Conservation (phyloP, 2,888 invertebrate genomes). For the Mesochorus sp. region DNA sequence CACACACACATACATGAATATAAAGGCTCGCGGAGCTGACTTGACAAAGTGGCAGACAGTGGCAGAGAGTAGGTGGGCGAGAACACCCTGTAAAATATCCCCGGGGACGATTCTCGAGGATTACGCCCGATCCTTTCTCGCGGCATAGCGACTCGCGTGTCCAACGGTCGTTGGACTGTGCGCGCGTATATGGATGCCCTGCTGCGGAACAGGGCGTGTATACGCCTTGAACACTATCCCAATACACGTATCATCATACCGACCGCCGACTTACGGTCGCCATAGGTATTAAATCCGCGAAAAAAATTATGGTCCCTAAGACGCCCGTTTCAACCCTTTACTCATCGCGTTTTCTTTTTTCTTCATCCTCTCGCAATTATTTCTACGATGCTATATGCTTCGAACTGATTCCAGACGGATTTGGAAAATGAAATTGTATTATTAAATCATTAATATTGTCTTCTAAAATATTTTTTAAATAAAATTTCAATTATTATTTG, state of each 20-base stretch:
- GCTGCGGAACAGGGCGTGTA: slow-evolving; percentile 22
- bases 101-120: slow-evolving; percentile 73
- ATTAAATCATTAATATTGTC: too few species aligned
- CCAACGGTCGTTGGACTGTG: slow-evolving; percentile 62
- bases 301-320: slow-evolving; percentile 71
- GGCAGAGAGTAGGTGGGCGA: slow-evolving; percentile 49
- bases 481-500: too few species aligned
- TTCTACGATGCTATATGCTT: slow-evolving; percentile 14
- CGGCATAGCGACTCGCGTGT: slow-evolving; percentile 63
- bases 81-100: slow-evolving; percentile 74
- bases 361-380: slow-evolving; percentile 6
- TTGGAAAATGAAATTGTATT: too few species aligned
- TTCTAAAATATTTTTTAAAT: too few species aligned
- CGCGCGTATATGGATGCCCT: slow-evolving; percentile 18
- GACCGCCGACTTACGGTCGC: slow-evolving; percentile 68
- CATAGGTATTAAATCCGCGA: slow-evolving; percentile 73
- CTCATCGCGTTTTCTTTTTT: slow-evolving; percentile 16
- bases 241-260: slow-evolving; percentile 34
- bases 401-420: too few species aligned
- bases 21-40: slow-evolving; percentile 53
- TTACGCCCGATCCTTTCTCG: slow-evolving; percentile 72
- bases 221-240: slow-evolving; percentile 12
- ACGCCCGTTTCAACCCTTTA: slow-evolving; percentile 48
- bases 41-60: slow-evolving; percentile 69
- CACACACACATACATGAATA: too few species aligned